Conservation (phyloP, 2,888 invertebrate species). For the Hydrotaea cyrtoneurina region DNA sequence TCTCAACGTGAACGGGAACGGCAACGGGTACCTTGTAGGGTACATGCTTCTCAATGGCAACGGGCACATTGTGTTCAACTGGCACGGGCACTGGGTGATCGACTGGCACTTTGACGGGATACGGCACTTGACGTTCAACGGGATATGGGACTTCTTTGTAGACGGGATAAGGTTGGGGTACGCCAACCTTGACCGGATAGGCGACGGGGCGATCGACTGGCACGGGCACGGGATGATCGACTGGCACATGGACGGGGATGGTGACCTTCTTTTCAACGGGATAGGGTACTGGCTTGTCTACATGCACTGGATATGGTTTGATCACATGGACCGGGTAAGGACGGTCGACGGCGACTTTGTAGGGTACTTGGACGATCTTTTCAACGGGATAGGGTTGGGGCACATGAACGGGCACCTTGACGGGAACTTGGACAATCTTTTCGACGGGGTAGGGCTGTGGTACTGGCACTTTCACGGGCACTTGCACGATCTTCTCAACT, state of each 20-base stretch:
- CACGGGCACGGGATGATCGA: constrained; percentile 82
- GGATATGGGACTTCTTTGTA: constrained; percentile 83
- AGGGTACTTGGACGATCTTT: constrained; percentile 85
- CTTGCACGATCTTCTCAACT: constrained; percentile 88
- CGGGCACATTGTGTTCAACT: constrained; percentile 83
- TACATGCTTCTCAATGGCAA: constrained; percentile 85
- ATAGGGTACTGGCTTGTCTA: constrained; percentile 82
- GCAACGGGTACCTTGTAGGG: constrained; percentile 84
- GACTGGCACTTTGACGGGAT: constrained; percentile 83
- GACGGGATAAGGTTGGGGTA: constrained; percentile 85
- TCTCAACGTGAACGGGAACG: constrained; percentile 78
- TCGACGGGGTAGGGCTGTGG: constrained; percentile 91
- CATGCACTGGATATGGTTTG: constrained; percentile 79
- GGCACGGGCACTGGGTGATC: constrained; percentile 83
- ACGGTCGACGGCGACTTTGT: constrained; percentile 85
- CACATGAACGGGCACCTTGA: constrained; percentile 85
- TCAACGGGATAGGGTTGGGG: constrained; percentile 82
- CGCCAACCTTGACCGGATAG: constrained; percentile 83
- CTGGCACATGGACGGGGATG: constrained; percentile 82
- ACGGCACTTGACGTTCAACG: constrained; percentile 84
- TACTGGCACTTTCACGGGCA: constrained; percentile 90
- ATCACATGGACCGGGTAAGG: constrained; percentile 85
- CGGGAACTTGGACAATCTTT: constrained; percentile 87
- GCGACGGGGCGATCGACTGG: constrained; percentile 87
- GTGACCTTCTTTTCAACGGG: constrained; percentile 82